These are phyloP conservation scores for Xyliphius kryptos DNA, from an alignment of 2,113 vertebrate genomes.

Conservation along the genomic window DNA sequence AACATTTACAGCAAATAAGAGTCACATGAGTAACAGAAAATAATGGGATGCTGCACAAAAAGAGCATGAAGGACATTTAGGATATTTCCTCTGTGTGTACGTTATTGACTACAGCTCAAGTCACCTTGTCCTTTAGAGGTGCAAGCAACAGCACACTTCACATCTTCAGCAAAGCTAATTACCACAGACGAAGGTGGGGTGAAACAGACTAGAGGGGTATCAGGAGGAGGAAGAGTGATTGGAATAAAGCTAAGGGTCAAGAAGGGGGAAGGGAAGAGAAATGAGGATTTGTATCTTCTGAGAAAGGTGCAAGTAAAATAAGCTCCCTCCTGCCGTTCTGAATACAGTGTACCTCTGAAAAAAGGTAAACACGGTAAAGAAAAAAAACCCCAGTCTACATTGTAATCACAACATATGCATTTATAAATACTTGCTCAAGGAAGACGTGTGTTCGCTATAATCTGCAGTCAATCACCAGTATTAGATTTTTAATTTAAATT, in stretches of 20 bases:
- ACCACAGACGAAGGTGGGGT: slow-evolving; percentile 32
- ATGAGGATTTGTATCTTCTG: background rate
- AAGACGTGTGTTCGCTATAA: too few relatives aligned
- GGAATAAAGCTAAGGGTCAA: background rate
- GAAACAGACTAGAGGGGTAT: background rate
- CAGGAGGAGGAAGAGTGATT: background rate
- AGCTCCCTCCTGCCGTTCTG: background rate
- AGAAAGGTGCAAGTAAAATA: background rate
- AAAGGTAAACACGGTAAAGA: background rate
- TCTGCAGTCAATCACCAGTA: background rate
- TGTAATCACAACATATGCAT: background rate
- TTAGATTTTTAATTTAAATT: background rate
- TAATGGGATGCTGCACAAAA: background rate
- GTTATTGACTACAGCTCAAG: slow-evolving; percentile 25
- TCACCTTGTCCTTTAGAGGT: slow-evolving; percentile 46
- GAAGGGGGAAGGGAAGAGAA: background rate
- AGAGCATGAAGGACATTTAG: background rate
- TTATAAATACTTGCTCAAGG: too few relatives aligned
- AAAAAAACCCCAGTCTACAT: background rate
- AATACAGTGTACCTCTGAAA: background rate
- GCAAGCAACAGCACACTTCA: slow-evolving; percentile 20
- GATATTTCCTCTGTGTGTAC: background rate
- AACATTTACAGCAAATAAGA: too few relatives aligned
- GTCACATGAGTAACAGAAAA: too few relatives aligned
- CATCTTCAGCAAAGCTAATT: slow-evolving; percentile 47